Conservation (phyloP, 2,888 invertebrate genomes). For the Hymenopus coronatus region DNA sequence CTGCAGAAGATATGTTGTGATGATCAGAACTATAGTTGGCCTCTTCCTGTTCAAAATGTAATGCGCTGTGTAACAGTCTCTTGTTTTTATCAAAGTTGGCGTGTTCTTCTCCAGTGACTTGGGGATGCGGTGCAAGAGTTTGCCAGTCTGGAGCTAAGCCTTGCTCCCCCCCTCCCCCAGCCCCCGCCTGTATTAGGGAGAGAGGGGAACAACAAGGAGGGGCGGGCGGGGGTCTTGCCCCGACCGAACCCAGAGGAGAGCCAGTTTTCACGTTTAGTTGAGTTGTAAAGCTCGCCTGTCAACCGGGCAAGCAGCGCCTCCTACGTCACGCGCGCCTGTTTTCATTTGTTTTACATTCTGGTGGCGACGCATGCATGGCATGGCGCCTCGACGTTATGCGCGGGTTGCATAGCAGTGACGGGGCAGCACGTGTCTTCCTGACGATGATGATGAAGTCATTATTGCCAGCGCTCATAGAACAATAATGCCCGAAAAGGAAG, state of each 20-base stretch:
- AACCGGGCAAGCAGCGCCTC: constrained; percentile 40
- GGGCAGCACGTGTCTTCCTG: neutral
- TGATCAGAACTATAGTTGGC: too few relatives aligned
- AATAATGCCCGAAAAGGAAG: constrained; percentile 31
- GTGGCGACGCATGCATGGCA: neutral
- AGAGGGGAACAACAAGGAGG: neutral
- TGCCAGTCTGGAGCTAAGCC: neutral
- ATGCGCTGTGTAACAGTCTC: too few relatives aligned
- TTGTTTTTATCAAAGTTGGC: neutral
- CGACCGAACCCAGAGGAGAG: constrained; percentile 1
- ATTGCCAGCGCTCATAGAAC: neutral
- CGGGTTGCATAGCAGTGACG: neutral
- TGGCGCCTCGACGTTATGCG: neutral
- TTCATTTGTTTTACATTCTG: neutral
- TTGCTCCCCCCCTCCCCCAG: neutral
- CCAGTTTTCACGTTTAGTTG: constrained; percentile 43
- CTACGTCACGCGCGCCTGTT: neutral
- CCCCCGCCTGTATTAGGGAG: neutral
- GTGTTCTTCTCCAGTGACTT: neutral
- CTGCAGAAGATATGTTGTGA: too few relatives aligned
- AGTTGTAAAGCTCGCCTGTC: constrained; percentile 52
- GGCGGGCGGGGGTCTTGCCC: constrained; percentile 15
- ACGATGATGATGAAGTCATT: constrained; percentile 13
- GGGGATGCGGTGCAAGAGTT: neutral
- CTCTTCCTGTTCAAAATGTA: too few relatives aligned